Evolutionary conservation across 2,888 invertebrate genomes (phyloP).

Genomic region (Ophion obscuratus): DNA sequence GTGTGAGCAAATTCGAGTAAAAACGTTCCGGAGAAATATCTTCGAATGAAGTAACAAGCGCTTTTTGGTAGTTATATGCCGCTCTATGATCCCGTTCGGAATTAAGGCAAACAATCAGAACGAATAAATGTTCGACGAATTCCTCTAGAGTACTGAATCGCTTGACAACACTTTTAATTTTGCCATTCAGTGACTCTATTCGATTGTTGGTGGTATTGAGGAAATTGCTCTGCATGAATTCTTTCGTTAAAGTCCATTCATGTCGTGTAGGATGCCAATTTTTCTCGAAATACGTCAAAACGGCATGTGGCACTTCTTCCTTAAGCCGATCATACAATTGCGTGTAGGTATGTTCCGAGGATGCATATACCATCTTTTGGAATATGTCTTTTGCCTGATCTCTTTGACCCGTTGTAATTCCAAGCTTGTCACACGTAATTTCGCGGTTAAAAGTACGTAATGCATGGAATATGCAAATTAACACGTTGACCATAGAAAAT

Average conservation of each 20-base stretch:
- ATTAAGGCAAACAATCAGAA: slow-evolving; percentile 32
- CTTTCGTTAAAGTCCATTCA: slow-evolving; percentile 46
- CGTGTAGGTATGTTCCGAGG: slow-evolving; percentile 12
- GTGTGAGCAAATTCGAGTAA: not conserved
- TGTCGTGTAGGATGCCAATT: slow-evolving; percentile 59
- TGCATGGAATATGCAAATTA: slow-evolving; percentile 64
- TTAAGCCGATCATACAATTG: slow-evolving; percentile 1
- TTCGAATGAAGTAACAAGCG: not conserved
- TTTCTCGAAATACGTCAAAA: slow-evolving; percentile 39
- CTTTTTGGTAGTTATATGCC: slow-evolving; percentile 43
- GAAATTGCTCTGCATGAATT: slow-evolving; percentile 54
- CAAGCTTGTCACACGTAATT: slow-evolving; percentile 62
- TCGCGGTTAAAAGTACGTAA: slow-evolving; percentile 65
- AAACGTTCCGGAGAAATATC: slow-evolving; percentile 9
- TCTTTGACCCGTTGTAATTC: slow-evolving; percentile 55
- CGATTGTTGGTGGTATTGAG: slow-evolving; percentile 59
- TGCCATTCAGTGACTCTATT: slow-evolving; percentile 40
- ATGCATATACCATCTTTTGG: slow-evolving; percentile 51
- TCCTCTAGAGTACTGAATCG: slow-evolving; percentile 46
- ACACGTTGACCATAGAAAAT: slow-evolving; percentile 63
- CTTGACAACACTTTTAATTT: slow-evolving; percentile 51
- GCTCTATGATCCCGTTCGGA: slow-evolving; percentile 53
- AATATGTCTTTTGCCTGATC: slow-evolving; percentile 48
- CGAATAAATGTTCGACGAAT: slow-evolving; percentile 50
- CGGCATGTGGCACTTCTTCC: slow-evolving; percentile 13